Evolutionary conservation across 1,140 invertebrate species (phyloP), one percentile per base, ranked within the genome.

Genomic region (Aporrectodea caliginosa): DNA sequence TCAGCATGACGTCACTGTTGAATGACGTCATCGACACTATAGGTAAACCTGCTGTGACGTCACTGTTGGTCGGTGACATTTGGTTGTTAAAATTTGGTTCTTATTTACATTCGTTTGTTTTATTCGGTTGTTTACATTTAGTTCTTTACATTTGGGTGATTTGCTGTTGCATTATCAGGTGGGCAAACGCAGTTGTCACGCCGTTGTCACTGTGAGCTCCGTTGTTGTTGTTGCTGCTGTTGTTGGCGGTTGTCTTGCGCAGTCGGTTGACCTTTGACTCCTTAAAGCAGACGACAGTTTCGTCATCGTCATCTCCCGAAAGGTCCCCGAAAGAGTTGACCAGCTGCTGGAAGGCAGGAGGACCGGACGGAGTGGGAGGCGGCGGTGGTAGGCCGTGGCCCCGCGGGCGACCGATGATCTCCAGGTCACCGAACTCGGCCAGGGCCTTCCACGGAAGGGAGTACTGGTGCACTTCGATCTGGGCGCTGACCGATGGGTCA

Each of bases 391-490:
- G 43, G 6, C 6, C 6, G 6, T 22, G 6, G 6, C 43, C 22
- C 6, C 6, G 6, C 6, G 22, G 6, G 6, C 6, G 6, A 6
- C 6, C 43, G 22, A 6, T 22, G 6, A 22, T 6, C 6, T 58
- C 43, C 43, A 58, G 6, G 43, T 58, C 43, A 12, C 6, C 43
- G 43, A 58, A 58, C 22, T 58, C 43, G 43, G 43, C 43, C 6
- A 58, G 43, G 43, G 43, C 43, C 43, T 58, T 58, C 43, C 43
- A 58, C 68, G 87, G 96, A 69, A 96, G 95, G 89, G 98, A 96
- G 90, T 98, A 98, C 79, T 94, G 94, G 84, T 96, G 95, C 34
- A 98, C 95, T 88, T 97, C 94, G 43, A 96, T 90, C 83, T 86
- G 84, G 2, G 83, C 83, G 73, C 85, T 86, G 29, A 35, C 70